A percentile compares a stretch with the other conserved stretches of the same genome.
phyloP scores from a whole-genome alignment of 2,113 vertebrate species.

The Amazona vittata region DNA sequence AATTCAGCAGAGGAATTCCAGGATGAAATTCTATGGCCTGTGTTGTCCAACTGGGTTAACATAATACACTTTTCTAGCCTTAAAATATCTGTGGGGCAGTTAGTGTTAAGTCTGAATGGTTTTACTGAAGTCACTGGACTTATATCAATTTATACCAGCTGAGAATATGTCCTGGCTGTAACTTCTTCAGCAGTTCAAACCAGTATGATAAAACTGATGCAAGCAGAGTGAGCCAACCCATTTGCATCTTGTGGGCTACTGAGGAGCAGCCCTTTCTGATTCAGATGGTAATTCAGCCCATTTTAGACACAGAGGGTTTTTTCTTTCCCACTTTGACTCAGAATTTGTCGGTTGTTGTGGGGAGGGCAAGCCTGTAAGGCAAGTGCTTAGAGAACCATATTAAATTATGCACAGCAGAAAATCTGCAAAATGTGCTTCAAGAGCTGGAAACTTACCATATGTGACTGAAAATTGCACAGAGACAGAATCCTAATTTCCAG shows the following conservation, averaged over 20 bases:
- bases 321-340: not conserved
- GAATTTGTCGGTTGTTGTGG: conserved; percentile 1
- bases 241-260: not conserved
- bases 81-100: not conserved
- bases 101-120: not conserved
- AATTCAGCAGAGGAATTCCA: not conserved
- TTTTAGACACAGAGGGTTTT: not conserved
- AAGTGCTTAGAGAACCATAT: not conserved
- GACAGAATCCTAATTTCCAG: conserved; percentile 36
- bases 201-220: not conserved
- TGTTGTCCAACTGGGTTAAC: not conserved
- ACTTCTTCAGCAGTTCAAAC: not conserved
- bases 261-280: not conserved
- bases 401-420: conserved; percentile 42
- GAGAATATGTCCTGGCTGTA: not conserved
- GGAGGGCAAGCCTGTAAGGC: not conserved
- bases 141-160: not conserved
- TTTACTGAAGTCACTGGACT: not conserved
- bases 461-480: conserved; percentile 26
- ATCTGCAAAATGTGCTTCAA: conserved; percentile 37
- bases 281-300: not conserved
- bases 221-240: not conserved
- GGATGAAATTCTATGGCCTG: not conserved
- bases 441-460: conserved; percentile 1
- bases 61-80: not conserved